Conservation (phyloP, 2,888 invertebrate species). For the Eupithecia insigniata region DNA sequence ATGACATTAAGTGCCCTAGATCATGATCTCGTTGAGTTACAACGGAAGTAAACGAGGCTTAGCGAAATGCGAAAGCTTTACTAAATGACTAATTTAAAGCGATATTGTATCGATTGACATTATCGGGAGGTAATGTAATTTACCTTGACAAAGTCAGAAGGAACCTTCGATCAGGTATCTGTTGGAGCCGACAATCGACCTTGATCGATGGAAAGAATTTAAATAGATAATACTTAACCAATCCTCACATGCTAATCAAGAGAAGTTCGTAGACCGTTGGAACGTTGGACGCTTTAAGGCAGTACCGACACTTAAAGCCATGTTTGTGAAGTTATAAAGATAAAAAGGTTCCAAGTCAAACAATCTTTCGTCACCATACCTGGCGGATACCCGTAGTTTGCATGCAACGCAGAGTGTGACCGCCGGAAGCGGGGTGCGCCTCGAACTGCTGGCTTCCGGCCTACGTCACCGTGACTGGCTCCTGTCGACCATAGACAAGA, state of each 20-base stretch:
- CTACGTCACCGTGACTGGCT: slow-evolving; percentile 46
- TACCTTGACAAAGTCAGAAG: background rate
- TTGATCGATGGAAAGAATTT: no score
- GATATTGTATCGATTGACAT: slow-evolving; percentile 5
- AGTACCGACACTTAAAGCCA: background rate
- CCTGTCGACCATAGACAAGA: slow-evolving; percentile 31
- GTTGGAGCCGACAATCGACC: no score
- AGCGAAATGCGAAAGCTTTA: slow-evolving; percentile 10
- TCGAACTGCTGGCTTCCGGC: slow-evolving; percentile 77
- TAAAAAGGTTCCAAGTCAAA: slow-evolving; percentile 15
- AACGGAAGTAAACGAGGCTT: slow-evolving; percentile 15
- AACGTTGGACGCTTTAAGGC: background rate
- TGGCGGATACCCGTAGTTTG: slow-evolving; percentile 54
- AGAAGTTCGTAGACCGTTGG: background rate
- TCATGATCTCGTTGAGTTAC: slow-evolving; percentile 30
- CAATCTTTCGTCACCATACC: slow-evolving; percentile 22
- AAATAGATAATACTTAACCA: background rate
- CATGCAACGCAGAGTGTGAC: slow-evolving; percentile 77
- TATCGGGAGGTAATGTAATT: background rate
- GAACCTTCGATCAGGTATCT: no score
- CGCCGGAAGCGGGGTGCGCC: slow-evolving; percentile 76
- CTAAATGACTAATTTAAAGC: background rate
- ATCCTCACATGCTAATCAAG: background rate
- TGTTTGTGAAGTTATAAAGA: slow-evolving; percentile 11
- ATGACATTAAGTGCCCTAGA: slow-evolving; percentile 26